Evolutionary conservation across 1,140 invertebrate species (phyloP), one percentile per base, ranked within the genome.

Genomic region (Hylyphantes graminicola): DNA sequence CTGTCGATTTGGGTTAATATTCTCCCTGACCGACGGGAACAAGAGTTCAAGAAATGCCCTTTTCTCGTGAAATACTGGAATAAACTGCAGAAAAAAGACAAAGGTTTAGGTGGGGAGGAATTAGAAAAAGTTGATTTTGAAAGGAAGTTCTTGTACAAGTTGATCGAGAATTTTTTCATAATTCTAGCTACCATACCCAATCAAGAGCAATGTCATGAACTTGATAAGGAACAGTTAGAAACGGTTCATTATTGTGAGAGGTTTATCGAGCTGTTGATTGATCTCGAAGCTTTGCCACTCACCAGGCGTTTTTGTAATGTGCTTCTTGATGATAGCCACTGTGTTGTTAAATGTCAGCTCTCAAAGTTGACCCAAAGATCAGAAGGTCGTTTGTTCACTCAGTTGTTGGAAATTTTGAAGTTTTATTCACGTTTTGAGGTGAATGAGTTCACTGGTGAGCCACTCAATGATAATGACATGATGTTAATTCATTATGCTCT

Each of bases 351-450:
- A 64, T 97, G 96, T 89, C 93, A 94, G 86, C 89, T 99, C 63
- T 95, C 96, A 7, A 91, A 93, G 85, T 91, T 99, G 12, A 88
- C 93, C 15, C 90, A 92, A 77, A 91, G 96, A 86, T 90, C 92
- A 10, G 97, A 99, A 88, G 98, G 98, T 59, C 94, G 95, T 88
- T 91, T 99, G 0, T 99, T 99, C 90, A 91, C 92, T 48, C 91
- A 99, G 94, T 91, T 99, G 6, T 89, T 99, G 86, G 95, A 98
- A 85, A 98, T 97, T 93, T 90, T 99, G 12, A 97, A 97, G 89
- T 98, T 99, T 88, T 99, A 99, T 90, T 94, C 96, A 0, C 92
- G 95, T 85, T 99, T 99, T 91, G 98, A 99, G 91, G 99, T 99
- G 81, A 98, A 96, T 90, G 97, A 99, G 89, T 94, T 96, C 87